phyloP scores from a whole-genome alignment of 2,888 invertebrate species.

The Barypeithes pellucidus region DNA sequence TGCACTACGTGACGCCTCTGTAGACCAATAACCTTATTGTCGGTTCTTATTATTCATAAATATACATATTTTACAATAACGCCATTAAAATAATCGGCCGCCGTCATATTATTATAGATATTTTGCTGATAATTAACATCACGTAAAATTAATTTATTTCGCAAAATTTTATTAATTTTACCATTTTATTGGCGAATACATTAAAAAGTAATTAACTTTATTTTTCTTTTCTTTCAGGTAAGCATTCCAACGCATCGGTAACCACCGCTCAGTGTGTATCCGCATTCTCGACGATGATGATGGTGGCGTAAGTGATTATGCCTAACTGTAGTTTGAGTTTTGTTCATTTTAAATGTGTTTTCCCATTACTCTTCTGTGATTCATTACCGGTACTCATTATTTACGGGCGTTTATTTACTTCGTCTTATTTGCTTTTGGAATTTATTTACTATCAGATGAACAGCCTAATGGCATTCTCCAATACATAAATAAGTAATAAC shows the following conservation, averaged over 20 bases:
- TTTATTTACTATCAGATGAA: too few relatives aligned
- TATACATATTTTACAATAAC: not conserved
- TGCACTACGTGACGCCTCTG: too few relatives aligned
- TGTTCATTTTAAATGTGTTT: slow-evolving; percentile 20
- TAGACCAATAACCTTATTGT: not conserved
- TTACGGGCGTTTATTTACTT: too few relatives aligned
- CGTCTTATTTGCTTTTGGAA: too few relatives aligned
- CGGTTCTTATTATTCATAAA: not conserved
- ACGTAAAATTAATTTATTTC: slow-evolving; percentile 15
- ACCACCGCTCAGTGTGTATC: slow-evolving; percentile 36
- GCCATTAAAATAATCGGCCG: slow-evolving; percentile 4
- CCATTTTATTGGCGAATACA: slow-evolving; percentile 11
- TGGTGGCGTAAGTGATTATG: slow-evolving; percentile 45
- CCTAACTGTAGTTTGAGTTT: slow-evolving; percentile 38
- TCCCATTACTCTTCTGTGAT: slow-evolving; percentile 5
- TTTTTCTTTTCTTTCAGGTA: slow-evolving; percentile 36
- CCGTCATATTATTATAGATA: not conserved
- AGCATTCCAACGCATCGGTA: slow-evolving; percentile 36
- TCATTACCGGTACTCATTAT: not conserved
- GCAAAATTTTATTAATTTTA: slow-evolving; percentile 7
- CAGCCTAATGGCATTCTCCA: too few relatives aligned
- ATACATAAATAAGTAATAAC: too few relatives aligned
- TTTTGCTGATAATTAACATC: slow-evolving; percentile 7
- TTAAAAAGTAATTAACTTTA: slow-evolving; percentile 20
- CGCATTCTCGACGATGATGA: slow-evolving; percentile 32